phyloP scores from a whole-genome alignment of 2,113 vertebrate species.

The Hippocampus mohnikei region DNA sequence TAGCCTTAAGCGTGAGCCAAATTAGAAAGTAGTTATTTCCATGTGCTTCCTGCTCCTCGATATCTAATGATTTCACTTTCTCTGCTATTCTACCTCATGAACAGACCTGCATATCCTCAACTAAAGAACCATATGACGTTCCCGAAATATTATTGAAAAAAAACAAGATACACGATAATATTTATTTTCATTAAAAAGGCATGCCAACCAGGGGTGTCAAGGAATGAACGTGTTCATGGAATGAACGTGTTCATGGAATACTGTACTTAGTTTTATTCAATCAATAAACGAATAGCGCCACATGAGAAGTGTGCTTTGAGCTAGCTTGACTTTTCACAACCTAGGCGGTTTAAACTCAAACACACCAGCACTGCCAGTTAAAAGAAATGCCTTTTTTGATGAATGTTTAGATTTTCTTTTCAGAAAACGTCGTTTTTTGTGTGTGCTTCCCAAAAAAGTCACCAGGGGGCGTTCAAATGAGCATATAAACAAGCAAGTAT shows the following conservation, averaged over 20 bases:
- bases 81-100: constrained; percentile 14
- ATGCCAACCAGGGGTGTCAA: neutral
- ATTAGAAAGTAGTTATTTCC: constrained; percentile 66
- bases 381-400: constrained; percentile 1
- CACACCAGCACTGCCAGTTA: neutral
- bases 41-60: constrained; percentile 49
- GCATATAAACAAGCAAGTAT: neutral
- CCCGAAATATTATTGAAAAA: constrained; percentile 9
- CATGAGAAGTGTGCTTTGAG: neutral
- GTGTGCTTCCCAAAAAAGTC: constrained; percentile 28
- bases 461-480: constrained; percentile 63
- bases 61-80: constrained; percentile 56
- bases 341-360: neutral
- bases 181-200: neutral
- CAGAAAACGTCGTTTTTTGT: neutral
- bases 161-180: too few relatives aligned
- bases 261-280: neutral
- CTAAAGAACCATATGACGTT: neutral
- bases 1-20: constrained; percentile 67
- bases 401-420: neutral
- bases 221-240: neutral
- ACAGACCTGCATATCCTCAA: neutral
- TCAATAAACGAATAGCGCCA: neutral
- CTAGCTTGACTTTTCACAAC: neutral
- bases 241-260: too few relatives aligned